These are phyloP conservation scores for Hirudinaria manillensis DNA, from an alignment of 2,888 invertebrate genomes.

Conservation along the genomic window DNA sequence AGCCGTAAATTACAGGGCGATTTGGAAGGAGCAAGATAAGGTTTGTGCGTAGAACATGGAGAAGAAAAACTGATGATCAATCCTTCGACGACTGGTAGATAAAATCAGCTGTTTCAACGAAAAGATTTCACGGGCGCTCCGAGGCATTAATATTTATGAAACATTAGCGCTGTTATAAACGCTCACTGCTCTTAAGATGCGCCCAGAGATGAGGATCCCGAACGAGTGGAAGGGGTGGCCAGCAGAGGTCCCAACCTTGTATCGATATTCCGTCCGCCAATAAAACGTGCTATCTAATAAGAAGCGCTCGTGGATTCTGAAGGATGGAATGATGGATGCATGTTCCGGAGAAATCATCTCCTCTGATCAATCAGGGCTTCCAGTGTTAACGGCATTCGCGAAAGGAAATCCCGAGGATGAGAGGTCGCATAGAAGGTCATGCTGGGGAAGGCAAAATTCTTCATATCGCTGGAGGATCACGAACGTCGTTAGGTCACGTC, in stretches of 20 bases:
- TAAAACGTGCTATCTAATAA: no score
- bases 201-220: not conserved
- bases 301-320: no score
- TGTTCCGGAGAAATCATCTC: no score
- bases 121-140: slow-evolving; percentile 19
- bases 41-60: slow-evolving; percentile 12
- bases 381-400: no score
- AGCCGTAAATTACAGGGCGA: slow-evolving; percentile 13
- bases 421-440: no score
- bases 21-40: slow-evolving; percentile 8
- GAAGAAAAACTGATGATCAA: slow-evolving; percentile 29
- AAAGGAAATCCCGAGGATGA: no score
- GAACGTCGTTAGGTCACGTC: not conserved
- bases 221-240: no score
- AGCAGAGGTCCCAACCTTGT: no score
- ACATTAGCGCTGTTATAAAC: slow-evolving; percentile 30
- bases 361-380: no score
- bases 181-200: slow-evolving; percentile 12
- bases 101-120: slow-evolving; percentile 27
- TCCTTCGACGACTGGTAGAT: slow-evolving; percentile 26
- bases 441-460: no score
- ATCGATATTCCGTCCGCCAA: no score
- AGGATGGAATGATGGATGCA: no score
- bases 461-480: not conserved
- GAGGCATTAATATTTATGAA: slow-evolving; percentile 32